Percentiles rank a stretch among this genome's conserved stretches.
Conservation (phyloP, 1,140 invertebrate species). For the Belonocnema kinseyi region DNA sequence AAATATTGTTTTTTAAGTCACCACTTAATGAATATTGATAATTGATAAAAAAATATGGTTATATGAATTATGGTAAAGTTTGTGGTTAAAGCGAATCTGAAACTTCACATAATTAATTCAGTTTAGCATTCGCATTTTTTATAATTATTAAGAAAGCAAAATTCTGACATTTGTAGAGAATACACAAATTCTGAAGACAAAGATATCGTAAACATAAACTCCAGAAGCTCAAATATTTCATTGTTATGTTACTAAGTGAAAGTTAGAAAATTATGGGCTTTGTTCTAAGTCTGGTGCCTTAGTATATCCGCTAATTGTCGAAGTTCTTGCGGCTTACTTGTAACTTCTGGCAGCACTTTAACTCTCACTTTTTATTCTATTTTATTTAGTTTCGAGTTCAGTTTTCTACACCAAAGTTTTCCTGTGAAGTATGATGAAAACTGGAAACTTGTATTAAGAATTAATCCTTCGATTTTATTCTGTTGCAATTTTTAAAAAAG, state of each 20-base stretch:
- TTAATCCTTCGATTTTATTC: no score
- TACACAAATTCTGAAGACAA: constrained; percentile 33
- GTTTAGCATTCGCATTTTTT: no score
- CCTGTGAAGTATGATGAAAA: not conserved
- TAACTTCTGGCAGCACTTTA: constrained; percentile 15
- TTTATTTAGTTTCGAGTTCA: constrained; percentile 16
- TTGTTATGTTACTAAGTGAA: constrained; percentile 28
- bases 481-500: no score
- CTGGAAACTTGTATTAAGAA: no score
- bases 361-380: constrained; percentile 6
- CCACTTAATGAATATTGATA: no score
- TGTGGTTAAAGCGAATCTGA: no score
- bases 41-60: no score
- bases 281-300: constrained; percentile 24
- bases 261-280: constrained; percentile 26
- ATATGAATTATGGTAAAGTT: no score
- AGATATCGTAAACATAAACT: not conserved
- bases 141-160: no score
- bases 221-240: constrained; percentile 20
- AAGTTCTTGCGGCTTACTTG: constrained; percentile 29
- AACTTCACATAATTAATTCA: no score
- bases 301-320: constrained; percentile 23
- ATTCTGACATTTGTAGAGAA: no score
- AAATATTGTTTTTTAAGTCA: no score
- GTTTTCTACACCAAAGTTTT: not conserved